Evolutionary conservation across 1,140 invertebrate species (phyloP), one percentile per base, ranked within the genome.

Genomic region (Colletes gigas): DNA sequence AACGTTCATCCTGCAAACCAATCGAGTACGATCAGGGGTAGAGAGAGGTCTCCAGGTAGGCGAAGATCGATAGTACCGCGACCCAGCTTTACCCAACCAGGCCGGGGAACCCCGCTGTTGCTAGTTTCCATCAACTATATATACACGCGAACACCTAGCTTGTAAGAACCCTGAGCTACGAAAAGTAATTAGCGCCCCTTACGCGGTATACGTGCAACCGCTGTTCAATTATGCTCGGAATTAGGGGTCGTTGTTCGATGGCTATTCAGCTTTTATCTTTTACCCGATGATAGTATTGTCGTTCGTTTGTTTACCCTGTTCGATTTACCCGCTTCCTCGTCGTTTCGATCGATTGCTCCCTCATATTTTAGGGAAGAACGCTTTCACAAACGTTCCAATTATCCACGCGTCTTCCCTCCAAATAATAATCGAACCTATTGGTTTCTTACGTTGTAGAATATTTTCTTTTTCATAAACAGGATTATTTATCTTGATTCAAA

Each of bases 41-140:
- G 85, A 89, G 88, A 74, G 87, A 83, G 86, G 83, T 89, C 88
- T 88, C 85, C 90, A 91, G 91, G 91, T 92, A 88, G 91, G 87
- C 84, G 88, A 87, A 90, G 91, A 93, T 92, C 92, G 91, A 92
- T 93, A 93, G 89, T 81, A 89, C 88, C 83, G 87, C 87, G 82
- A 92, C 91, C 91, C 86, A 92, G 90, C 92, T 89, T 90, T 91
- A 92, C 91, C 91, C 81, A 66, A 74, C 62, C 82, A 80, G 74
- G 77, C 86, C 85, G 81, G 83, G 88, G 83, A 85, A 90, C 85
- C 82, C 30, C 73, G 82, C 76, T 83, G 79, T 81, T 79, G 82
- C 81, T 84, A 87, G 82, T 87, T 88, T 84, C 79, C 66, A 70
- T 76, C 65, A 77, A 82, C 71, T 78, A 66, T 70, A 84, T 66